Evolutionary conservation across 2,797 vertebrate genomes (phyloP), one percentile per base, ranked within the genome.

Genomic region (Kryptolebias ocellatus): DNA sequence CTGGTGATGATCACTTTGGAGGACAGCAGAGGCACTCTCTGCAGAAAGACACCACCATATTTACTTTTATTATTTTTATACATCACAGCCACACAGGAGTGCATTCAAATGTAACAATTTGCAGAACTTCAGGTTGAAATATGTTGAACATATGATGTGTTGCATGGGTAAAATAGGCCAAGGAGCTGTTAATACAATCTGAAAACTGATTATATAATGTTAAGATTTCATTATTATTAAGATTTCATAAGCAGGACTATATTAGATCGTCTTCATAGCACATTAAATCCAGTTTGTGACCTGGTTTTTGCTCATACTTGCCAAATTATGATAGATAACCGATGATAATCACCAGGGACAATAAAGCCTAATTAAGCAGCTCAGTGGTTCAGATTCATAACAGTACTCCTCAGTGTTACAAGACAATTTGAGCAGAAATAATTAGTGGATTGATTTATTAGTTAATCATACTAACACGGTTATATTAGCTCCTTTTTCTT

Each of bases 11-110:
- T 54, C 42, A 69, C 20, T 70, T 60, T 57, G 28, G 31, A 72
- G 64, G 65, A 85, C 72, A 74, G 70, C n/a, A 58, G 61, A 64
- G 60, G 27, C 11, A 24, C 62, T 47, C 54, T 39, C 5, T 44
- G 34, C 66, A 72, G 17, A 64, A 55, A 77, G 63, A 46, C 51
- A 34, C 11, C 46, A n/a, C 29, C 72, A 85, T 28, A 67, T 76
- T 74, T 51, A 45, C 18, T 24, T 50, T 63, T 17, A 0, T 27
- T 0, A 79, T 63, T 71, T 16, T 71, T 16, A 45, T 54, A 53
- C 69, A 75, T 79, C 73, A 74, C 52, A 42, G 39, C 18, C 68
- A 69, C 34, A 46, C 9, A 2, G 5, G 17, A 44, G 66, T 50
- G 66, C 39, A 27, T 28, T 51, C 24, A 64, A 71, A 67, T 60